Evolutionary conservation across 2,797 vertebrate genomes (phyloP), one percentile per base, ranked within the genome.

Genomic region (Microtus obscurus): DNA sequence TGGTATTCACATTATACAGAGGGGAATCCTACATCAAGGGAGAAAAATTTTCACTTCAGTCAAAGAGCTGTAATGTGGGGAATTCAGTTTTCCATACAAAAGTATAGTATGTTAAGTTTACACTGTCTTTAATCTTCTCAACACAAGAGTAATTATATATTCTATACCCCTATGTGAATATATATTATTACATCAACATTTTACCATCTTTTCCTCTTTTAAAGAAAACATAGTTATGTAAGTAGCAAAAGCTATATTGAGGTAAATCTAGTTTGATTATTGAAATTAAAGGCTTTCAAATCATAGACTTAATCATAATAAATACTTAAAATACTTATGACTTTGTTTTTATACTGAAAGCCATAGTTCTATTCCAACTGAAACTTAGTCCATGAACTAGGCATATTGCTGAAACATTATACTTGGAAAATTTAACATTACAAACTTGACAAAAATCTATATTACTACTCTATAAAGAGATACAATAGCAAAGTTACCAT

Each of bases 351-450:
- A 23, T 6, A 71, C 27, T 56, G 25, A 48, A 85, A 81, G 34
- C 19, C 63, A 90, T 65, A 2, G 25, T 82, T 29, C 14, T 16
- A 3, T 74, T 69, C 12, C 16, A 81, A 45, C n/a, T 56, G 2
- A 12, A 81, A 76, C 1, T 78, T 69, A 23, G 3, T 1, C 2
- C 14, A 73, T 1, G 5, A 23, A 2, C 0, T 4, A 40, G 29
- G 10, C 29, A 5, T 27, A 23, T 76, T 48, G 63, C 17, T 90
- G 43, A 76, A 88, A 59, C 16, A 53, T 43, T 78, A 8, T 17
- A n/a, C 1, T 5, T 23, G 1, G 5, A 1, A 79, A 51, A 0
- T 51, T 61, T 23, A 43, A 51, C 14, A 2, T 59, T 73, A 37
- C 0, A 73, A 10, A 69, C 3, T 73, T 34, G 17, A 17, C 14